Evolutionary conservation across 2,113 vertebrate species (phyloP).

Genomic region (Chionodraco myersi): DNA sequence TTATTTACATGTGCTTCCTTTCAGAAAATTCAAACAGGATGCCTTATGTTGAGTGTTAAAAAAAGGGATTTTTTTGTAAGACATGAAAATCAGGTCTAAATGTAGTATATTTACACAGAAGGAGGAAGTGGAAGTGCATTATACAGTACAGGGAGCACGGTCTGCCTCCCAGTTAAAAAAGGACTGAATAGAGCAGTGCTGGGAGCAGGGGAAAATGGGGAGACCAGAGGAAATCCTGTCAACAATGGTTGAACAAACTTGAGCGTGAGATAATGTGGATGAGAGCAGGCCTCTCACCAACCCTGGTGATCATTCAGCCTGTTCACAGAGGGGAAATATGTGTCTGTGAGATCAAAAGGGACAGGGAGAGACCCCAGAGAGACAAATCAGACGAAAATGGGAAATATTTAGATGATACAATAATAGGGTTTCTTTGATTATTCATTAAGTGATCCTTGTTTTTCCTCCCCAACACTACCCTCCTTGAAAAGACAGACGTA

Average conservation of each 20-base stretch:
- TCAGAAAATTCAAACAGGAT: constrained; percentile 20
- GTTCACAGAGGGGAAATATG: constrained; percentile 46
- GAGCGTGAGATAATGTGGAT: constrained; percentile 63
- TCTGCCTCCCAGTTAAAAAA: constrained; percentile 21
- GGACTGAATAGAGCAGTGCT: constrained; percentile 37
- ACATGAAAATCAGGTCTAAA: constrained; percentile 5
- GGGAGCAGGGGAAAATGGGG: constrained; percentile 26
- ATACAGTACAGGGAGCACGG: not conserved
- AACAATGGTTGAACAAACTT: constrained; percentile 74
- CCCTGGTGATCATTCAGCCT: constrained; percentile 51
- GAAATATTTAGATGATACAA: constrained; percentile 5
- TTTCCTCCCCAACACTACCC: not conserved
- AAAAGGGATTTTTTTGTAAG: not conserved
- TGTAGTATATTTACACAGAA: not conserved
- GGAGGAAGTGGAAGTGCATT: constrained; percentile 3
- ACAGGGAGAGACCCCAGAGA: constrained; percentile 4
- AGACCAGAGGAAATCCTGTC: constrained; percentile 78
- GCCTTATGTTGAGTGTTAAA: not conserved
- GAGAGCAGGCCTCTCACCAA: constrained; percentile 44
- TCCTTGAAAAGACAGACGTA: not conserved
- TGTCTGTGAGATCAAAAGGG: constrained; percentile 7
- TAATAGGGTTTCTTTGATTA: not conserved
- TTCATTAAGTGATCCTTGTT: not conserved
- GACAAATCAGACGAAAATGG: constrained; percentile 8
- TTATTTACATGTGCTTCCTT: not conserved